Percentiles rank a stretch among this genome's conserved stretches.
Conservation (phyloP, 2,113 vertebrate species). For the Speoplatyrhinus poulsoni region DNA sequence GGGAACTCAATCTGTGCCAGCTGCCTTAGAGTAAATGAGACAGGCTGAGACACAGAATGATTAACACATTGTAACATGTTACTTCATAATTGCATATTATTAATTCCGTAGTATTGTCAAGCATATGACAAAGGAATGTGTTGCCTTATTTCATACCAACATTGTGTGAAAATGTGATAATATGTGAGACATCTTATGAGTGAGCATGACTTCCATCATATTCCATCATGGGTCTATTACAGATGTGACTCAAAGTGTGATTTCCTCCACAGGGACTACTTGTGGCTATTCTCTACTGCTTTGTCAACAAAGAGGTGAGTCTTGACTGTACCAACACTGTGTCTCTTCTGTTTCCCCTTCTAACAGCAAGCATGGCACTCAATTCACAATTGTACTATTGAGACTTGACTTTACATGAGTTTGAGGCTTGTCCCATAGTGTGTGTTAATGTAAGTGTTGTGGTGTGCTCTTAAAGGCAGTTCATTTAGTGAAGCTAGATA, state of each 20-base stretch:
- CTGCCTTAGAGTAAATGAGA: neutral
- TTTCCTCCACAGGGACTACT: slow-evolving; percentile 85
- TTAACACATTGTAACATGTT: neutral
- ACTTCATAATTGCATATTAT: too few species aligned
- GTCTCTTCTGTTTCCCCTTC: neutral
- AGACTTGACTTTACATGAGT: neutral
- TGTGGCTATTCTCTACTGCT: slow-evolving; percentile 97
- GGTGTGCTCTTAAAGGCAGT: too few species aligned
- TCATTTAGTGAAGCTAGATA: too few species aligned
- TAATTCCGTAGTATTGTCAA: too few species aligned
- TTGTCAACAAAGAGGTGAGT: slow-evolving; percentile 96
- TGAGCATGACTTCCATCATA: neutral
- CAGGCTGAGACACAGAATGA: neutral
- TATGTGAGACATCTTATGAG: neutral
- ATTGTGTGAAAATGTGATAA: neutral
- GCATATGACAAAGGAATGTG: too few species aligned
- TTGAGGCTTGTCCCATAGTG: too few species aligned
- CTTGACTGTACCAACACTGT: neutral
- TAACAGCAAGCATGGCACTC: neutral
- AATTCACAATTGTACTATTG: neutral
- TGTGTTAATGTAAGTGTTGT: too few species aligned
- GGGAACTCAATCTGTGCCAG: neutral
- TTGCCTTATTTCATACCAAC: too few species aligned
- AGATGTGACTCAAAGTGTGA: slow-evolving; percentile 5
- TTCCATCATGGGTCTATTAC: neutral